Conservation (phyloP, 2,797 vertebrate species). For the Acrossocheilus wenchowensis region DNA sequence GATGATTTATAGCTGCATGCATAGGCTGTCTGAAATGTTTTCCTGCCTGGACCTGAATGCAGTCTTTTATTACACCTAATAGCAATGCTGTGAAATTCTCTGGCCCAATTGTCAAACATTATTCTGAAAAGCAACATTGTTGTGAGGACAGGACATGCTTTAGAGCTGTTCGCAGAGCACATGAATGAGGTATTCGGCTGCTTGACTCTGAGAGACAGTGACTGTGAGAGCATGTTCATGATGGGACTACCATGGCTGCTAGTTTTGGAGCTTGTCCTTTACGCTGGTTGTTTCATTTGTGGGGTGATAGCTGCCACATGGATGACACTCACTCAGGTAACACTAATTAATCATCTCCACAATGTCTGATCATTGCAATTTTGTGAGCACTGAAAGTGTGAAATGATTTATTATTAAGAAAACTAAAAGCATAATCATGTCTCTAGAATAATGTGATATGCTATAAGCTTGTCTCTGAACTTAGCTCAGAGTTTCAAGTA, state of each 20-base stretch:
- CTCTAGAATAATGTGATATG: not conserved
- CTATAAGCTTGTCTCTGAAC: not conserved
- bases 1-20: not conserved
- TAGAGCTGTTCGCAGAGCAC: constrained; percentile 19
- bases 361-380: not conserved
- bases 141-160: constrained; percentile 34
- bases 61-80: constrained; percentile 46
- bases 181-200: constrained; percentile 33
- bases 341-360: not conserved
- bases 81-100: constrained; percentile 34
- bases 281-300: constrained; percentile 81
- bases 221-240: constrained; percentile 54
- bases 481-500: not conserved
- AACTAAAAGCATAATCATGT: not conserved
- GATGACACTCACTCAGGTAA: constrained; percentile 85
- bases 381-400: not conserved
- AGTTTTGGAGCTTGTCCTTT: constrained; percentile 77
- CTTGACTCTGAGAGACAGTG: constrained; percentile 25
- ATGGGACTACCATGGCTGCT: constrained; percentile 73
- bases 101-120: constrained; percentile 13
- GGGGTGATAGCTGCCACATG: constrained; percentile 82
- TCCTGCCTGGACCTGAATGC: constrained; percentile 27
- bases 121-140: constrained; percentile 57
- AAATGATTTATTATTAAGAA: not conserved
- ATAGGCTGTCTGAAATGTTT: constrained; percentile 12